Evolutionary conservation across 2,113 vertebrate species (phyloP).

Genomic region (Mus musculus): DNA sequence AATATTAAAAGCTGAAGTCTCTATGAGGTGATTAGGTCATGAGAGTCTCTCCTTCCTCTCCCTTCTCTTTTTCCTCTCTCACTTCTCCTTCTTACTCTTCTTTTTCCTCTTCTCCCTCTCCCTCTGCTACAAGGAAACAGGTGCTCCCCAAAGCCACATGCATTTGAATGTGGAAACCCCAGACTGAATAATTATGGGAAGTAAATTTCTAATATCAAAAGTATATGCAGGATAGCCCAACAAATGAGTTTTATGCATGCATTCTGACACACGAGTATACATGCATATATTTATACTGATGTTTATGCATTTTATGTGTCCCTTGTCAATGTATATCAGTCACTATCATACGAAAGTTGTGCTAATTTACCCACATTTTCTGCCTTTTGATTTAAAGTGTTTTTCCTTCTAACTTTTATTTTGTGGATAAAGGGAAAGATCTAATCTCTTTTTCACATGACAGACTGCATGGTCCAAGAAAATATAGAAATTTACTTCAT

Average conservation of each 20-base stretch:
- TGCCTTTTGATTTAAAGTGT: background rate
- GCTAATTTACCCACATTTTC: background rate
- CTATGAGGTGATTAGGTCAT: background rate
- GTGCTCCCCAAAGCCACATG: background rate
- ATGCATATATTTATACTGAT: background rate
- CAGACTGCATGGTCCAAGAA: background rate
- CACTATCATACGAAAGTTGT: background rate
- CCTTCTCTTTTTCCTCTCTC: background rate
- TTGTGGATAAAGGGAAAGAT: background rate
- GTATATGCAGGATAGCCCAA: background rate
- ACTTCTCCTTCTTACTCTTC: background rate
- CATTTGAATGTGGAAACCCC: background rate
- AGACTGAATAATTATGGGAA: background rate
- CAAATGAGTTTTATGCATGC: background rate
- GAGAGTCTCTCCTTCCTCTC: background rate
- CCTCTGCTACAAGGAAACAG: background rate
- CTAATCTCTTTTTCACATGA: background rate
- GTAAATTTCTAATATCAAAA: background rate
- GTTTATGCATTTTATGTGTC: background rate
- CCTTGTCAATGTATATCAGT: background rate
- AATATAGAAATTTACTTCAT: background rate
- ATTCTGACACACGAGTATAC: background rate
- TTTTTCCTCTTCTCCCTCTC: background rate
- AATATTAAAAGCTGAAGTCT: background rate
- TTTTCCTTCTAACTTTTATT: constrained; percentile 7